These are phyloP conservation scores for Drosophila kikkawai DNA, from an alignment of 1,140 invertebrate genomes.

Conservation along the genomic window DNA sequence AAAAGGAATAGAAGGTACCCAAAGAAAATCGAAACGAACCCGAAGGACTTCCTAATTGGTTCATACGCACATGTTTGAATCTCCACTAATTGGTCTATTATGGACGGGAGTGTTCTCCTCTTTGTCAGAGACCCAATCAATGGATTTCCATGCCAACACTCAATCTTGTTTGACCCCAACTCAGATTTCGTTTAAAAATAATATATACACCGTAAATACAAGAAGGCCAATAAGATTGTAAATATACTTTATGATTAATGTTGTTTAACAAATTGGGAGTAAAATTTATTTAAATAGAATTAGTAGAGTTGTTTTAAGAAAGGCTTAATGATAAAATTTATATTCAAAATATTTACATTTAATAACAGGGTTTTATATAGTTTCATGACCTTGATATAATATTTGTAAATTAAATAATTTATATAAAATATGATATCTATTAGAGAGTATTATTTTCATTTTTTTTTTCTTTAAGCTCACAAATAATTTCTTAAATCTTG, in stretches of 20 bases:
- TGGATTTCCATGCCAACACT: conserved; percentile 38
- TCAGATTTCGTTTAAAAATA: not conserved
- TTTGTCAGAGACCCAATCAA: conserved; percentile 35
- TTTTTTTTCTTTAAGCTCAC: no score
- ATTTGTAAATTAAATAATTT: no score
- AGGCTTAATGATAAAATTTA: no score
- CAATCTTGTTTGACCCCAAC: conserved; percentile 2
- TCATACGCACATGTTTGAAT: conserved; percentile 15
- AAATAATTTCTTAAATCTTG: no score
- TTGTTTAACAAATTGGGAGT: not conserved
- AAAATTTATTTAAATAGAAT: not conserved
- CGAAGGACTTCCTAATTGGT: conserved; percentile 34
- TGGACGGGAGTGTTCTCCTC: conserved; percentile 5
- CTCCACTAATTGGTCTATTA: conserved; percentile 48
- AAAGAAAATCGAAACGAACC: not conserved
- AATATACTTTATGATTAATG: not conserved
- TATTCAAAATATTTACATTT: no score
- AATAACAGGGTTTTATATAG: no score
- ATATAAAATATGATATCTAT: no score
- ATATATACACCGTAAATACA: not conserved
- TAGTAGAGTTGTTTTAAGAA: not conserved
- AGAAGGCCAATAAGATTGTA: no score
- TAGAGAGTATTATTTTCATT: not conserved
- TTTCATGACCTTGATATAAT: no score
- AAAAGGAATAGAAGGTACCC: not conserved